A percentile compares a stretch with the other conserved stretches of the same genome.
These are phyloP conservation scores for Tetramorium simillimum DNA, from an alignment of 1,140 invertebrate species.

Conservation along the genomic window DNA sequence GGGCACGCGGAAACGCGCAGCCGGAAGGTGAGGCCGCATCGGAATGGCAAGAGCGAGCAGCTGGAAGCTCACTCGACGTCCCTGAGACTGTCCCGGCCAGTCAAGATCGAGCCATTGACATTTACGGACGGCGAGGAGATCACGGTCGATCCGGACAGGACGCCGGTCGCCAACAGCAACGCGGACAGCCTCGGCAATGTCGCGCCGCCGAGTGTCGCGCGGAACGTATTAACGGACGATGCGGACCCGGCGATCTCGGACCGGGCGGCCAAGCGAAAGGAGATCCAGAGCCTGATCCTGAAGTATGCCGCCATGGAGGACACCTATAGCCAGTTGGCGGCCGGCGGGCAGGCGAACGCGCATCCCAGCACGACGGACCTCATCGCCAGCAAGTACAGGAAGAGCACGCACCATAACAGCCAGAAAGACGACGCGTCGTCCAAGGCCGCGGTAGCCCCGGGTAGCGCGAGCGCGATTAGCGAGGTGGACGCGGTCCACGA, in stretches of 20 bases:
- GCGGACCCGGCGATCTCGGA: slow-evolving; percentile 88
- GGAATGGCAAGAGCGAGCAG: slow-evolving; percentile 82
- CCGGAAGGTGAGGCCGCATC: slow-evolving; percentile 71
- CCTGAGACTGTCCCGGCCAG: slow-evolving; percentile 80
- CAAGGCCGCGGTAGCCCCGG: slow-evolving; percentile 78
- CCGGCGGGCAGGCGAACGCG: slow-evolving; percentile 51
- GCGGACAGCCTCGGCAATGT: not conserved
- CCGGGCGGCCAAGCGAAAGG: slow-evolving; percentile 91
- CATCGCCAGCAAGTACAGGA: slow-evolving; percentile 84
- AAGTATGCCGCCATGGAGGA: slow-evolving; percentile 92
- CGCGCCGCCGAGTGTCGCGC: not conserved
- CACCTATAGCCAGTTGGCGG: slow-evolving; percentile 76
- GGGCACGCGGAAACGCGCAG: slow-evolving; percentile 77
- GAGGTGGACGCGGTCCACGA: slow-evolving; percentile 61
- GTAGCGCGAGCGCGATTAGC: slow-evolving; percentile 65
- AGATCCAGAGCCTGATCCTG: slow-evolving; percentile 92
- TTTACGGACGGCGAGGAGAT: not conserved
- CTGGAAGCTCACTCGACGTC: slow-evolving; percentile 63
- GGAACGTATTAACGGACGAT: slow-evolving; percentile 78
- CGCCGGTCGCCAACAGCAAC: slow-evolving; percentile 52
- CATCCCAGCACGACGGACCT: slow-evolving; percentile 83
- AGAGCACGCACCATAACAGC: slow-evolving; percentile 55
- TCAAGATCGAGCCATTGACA: slow-evolving; percentile 22
- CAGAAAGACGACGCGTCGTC: slow-evolving; percentile 72
- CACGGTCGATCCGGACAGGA: slow-evolving; percentile 72